phyloP scores from a whole-genome alignment of 1,140 invertebrate species.

The Saccostrea glomerata region DNA sequence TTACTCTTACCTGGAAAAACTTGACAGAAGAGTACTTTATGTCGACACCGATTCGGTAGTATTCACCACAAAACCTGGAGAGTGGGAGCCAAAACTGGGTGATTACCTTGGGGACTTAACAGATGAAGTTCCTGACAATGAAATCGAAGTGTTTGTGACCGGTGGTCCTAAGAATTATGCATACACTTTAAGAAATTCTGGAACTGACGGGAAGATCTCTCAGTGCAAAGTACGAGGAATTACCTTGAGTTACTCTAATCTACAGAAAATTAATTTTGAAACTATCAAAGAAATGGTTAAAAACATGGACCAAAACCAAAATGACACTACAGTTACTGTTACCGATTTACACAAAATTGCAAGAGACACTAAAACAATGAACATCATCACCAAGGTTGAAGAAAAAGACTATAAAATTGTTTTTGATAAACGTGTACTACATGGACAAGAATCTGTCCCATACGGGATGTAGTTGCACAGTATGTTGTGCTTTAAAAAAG shows the following conservation, averaged over 20 bases:
- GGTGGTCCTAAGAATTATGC: conserved; percentile 59
- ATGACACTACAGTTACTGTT: conserved; percentile 20
- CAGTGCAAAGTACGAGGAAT: conserved; percentile 48
- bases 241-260: conserved; percentile 45
- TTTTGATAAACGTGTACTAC: conserved; percentile 35
- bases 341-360: background rate
- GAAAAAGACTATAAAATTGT: conserved; percentile 46
- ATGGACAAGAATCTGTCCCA: background rate
- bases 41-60: conserved; percentile 77
- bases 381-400: conserved; percentile 13
- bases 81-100: conserved; percentile 40
- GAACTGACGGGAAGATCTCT: background rate
- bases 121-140: conserved; percentile 41
- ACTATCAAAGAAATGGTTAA: conserved; percentile 32
- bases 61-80: conserved; percentile 61
- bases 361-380: background rate
- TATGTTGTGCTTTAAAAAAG: no score
- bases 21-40: conserved; percentile 74
- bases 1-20: conserved; percentile 73
- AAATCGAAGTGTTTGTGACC: conserved; percentile 47
- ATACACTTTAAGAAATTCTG: background rate
- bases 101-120: conserved; percentile 48
- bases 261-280: conserved; percentile 45
- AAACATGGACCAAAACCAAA: background rate
- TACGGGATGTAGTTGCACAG: background rate